Evolutionary conservation across 1,140 invertebrate species (phyloP), one percentile per base, ranked within the genome.

Genomic region (Drosophila yakuba): DNA sequence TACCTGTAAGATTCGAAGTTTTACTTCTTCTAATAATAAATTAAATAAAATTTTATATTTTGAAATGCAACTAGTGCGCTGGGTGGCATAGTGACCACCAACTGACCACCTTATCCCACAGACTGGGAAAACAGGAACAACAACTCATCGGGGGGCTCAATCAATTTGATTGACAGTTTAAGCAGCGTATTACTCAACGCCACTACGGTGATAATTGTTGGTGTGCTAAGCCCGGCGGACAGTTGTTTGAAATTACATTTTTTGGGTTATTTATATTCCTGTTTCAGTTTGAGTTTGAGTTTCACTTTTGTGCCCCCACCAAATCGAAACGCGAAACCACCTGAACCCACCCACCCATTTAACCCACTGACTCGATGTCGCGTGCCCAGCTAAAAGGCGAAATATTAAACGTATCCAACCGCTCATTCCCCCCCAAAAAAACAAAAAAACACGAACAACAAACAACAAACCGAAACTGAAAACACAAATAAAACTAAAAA

Each of bases 141-240:
- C 48, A 55, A 67, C 38, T 47, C 25, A 56, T 68, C 60, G 44
- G 43, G 74, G 67, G 78, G 84, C 76, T 89, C 76, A 84, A 88
- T 88, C 84, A 88, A 58, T 10, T 71, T 88, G 84, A 88, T 55
- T 80, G 84, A 89, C 77, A 72, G 50, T 56, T 74, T 79, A 88
- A 88, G 85, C 58, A 74, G 60, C 73, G 43, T 82, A 77, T 73
- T 66, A 73, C 74, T 76, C 67, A 59, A 45, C 68, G 52, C 66
- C 68, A 74, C 55, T 77, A 50, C 56, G 43, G 66, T 35, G 68
- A 72, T 72, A 71, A 72, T 71, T 72, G 68, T 72, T 69, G 54
- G 60, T 82, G 56, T 67, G 61, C 71, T 68, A 63, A 64, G 66
- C 68, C 78, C 74, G 48, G 82, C 55, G 56, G 82, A 75, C 78